These are phyloP conservation scores for Danionella cerebrum DNA, from an alignment of 2,113 vertebrate genomes.

Conservation along the genomic window DNA sequence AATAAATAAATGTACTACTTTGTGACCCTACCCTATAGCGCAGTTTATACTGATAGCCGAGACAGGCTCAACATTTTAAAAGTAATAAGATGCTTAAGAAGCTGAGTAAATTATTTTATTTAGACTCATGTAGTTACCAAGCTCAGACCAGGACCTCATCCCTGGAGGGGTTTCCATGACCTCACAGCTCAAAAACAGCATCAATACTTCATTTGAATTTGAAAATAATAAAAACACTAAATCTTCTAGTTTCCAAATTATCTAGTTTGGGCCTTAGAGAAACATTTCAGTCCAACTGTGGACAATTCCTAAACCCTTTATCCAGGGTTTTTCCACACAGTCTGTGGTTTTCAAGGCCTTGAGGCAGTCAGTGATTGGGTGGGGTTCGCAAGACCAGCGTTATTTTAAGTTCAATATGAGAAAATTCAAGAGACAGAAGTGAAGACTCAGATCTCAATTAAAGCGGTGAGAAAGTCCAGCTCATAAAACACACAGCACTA, in stretches of 20 bases:
- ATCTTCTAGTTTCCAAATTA: conserved; percentile 5
- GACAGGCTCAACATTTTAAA: too few species aligned
- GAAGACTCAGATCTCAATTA: background rate
- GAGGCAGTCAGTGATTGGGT: conserved; percentile 40
- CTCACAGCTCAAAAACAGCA: background rate
- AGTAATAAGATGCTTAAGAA: too few species aligned
- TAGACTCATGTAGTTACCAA: too few species aligned
- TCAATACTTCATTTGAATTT: background rate
- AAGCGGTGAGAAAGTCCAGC: background rate
- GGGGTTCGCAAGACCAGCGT: conserved; percentile 27
- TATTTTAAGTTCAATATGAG: conserved; percentile 39
- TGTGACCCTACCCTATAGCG: too few species aligned
- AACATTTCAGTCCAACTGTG: conserved; percentile 5
- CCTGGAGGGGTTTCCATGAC: background rate
- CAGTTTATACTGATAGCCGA: too few species aligned
- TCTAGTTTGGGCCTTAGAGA: conserved; percentile 14
- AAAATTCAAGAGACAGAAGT: conserved; percentile 4
- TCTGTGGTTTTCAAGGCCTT: conserved; percentile 34
- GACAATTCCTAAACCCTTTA: conserved; percentile 19
- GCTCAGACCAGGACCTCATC: background rate
- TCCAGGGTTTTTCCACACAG: conserved; percentile 41
- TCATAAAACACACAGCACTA: background rate
- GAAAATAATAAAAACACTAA: too few species aligned
- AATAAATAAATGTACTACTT: too few species aligned
- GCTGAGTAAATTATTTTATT: too few species aligned